Evolutionary conservation across 2,113 vertebrate species (phyloP).

Genomic region (Muntiacus reevesi): DNA sequence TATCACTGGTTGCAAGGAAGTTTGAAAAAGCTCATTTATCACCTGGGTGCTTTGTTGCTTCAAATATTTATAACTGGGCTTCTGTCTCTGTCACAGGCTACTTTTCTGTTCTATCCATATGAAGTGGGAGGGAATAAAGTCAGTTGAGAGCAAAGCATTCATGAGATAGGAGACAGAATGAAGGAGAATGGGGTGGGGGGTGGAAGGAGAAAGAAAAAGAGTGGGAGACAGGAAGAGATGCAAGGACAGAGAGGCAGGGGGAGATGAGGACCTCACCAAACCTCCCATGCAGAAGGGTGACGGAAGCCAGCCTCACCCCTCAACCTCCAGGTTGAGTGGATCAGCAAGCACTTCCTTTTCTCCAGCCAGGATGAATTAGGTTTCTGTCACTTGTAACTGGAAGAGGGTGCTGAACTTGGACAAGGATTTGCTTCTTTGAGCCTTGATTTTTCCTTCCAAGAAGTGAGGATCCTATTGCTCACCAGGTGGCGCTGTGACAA

Average conservation of each 20-base stretch:
- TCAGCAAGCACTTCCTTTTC: background rate
- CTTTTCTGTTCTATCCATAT: background rate
- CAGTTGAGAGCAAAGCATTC: background rate
- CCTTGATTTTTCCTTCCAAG: background rate
- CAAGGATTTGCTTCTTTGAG: background rate
- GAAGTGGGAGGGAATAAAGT: background rate
- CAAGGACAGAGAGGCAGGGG: background rate
- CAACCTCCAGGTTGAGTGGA: background rate
- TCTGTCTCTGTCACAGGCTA: background rate
- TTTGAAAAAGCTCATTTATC: background rate
- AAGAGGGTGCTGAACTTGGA: background rate
- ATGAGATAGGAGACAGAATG: background rate
- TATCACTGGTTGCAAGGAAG: background rate
- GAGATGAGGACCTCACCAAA: background rate
- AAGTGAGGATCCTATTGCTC: background rate
- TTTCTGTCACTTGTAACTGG: background rate
- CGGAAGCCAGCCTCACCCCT: background rate
- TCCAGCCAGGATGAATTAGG: background rate
- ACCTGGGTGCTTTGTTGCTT: background rate
- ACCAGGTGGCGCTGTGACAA: background rate
- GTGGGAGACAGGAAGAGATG: background rate
- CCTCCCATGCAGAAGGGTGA: background rate
- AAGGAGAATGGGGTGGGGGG: background rate
- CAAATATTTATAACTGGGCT: background rate
- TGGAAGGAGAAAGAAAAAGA: background rate